Conservation (phyloP, 2,797 vertebrate species). For the Cyclopterus lumpus region DNA sequence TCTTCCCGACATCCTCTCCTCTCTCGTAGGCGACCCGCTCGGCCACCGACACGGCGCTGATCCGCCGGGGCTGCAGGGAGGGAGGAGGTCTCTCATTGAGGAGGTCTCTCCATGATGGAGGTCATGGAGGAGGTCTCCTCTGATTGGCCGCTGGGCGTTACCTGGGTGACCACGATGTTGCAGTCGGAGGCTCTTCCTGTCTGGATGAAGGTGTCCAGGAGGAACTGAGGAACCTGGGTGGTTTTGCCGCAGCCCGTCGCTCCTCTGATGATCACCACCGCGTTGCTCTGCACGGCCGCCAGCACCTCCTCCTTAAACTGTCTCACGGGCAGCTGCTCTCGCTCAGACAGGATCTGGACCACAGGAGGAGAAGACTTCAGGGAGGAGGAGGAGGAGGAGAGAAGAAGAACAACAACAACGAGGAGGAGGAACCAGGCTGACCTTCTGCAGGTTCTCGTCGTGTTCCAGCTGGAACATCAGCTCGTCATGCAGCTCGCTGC, state of each 20-base stretch:
- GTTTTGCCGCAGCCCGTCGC: conserved; percentile 98
- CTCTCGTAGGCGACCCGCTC: conserved; percentile 93
- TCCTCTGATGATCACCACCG: conserved; percentile 93
- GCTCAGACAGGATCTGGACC: conserved; percentile 84
- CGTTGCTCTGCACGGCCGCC: conserved; percentile 78
- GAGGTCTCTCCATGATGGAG: too few species aligned
- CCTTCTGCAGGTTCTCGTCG: conserved; percentile 88
- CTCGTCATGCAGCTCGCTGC: conserved; percentile 87
- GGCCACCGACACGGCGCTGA: conserved; percentile 95
- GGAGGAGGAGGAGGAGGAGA: neutral
- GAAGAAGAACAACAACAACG: neutral
- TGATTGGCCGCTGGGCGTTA: conserved; percentile 64
- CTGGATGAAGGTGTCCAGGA: conserved; percentile 90
- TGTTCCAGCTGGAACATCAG: conserved; percentile 88
- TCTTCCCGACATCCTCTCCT: conserved; percentile 91
- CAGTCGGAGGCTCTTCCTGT: conserved; percentile 87
- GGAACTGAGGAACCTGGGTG: conserved; percentile 97
- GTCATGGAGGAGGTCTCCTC: neutral
- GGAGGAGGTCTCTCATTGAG: too few species aligned
- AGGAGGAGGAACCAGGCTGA: conserved; percentile 45
- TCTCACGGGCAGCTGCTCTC: conserved; percentile 91
- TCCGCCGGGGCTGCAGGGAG: conserved; percentile 90
- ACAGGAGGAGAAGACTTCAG: neutral
- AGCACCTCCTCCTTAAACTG: conserved; percentile 92
- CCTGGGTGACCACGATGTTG: conserved; percentile 97